Evolutionary conservation across 2,797 vertebrate species (phyloP), one percentile per base, ranked within the genome.

Genomic region (Aselliscus stoliczkanus): DNA sequence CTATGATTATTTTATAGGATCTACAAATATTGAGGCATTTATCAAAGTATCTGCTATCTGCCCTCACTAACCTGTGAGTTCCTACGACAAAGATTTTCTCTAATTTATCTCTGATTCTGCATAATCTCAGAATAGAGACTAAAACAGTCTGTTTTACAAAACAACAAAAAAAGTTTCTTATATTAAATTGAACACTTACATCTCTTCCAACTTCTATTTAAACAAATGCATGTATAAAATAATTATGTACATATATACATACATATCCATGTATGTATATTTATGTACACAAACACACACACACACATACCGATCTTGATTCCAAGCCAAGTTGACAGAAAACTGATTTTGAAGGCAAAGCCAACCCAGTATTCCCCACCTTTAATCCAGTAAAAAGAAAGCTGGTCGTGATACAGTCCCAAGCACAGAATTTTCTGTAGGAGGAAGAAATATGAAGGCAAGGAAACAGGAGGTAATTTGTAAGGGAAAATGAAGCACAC

Each of bases 401-500:
- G 13, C 58, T 52, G 6, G 6, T 67, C 67, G 60, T 72, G 31
- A 86, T 79, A n/a, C 34, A 80, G n/a, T 31, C 67, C 37, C 17
- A 27, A 76, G 52, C 8, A 88, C 37, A 88, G 60, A 88, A 58
- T 50, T 79, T 81, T 92, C 90, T 93, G 47, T 42, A 90, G 62
- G 79, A 88, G 42, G 75, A 14, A 92, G 72, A 93, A 96, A 88
- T 90, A 69, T 14, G 56, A 84, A 95, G 62, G n/a, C 15, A 6
- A 93, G 82, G 65, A 94, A 92, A 81, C 60, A 93, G 85, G 60
- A 83, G 80, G 80, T 70, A 84, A 97, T 97, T 96, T 97, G 94
- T 86, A 95, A 97, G 58, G 80, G 85, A 95, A 96, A 98, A 95
- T 81, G 88, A 96, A 95, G 93, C 44, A 64, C 88, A 65, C 11